A percentile compares a stretch with the other conserved stretches of the same genome.
Conservation (phyloP, 2,888 invertebrate genomes). For the Stramonita haemastoma region DNA sequence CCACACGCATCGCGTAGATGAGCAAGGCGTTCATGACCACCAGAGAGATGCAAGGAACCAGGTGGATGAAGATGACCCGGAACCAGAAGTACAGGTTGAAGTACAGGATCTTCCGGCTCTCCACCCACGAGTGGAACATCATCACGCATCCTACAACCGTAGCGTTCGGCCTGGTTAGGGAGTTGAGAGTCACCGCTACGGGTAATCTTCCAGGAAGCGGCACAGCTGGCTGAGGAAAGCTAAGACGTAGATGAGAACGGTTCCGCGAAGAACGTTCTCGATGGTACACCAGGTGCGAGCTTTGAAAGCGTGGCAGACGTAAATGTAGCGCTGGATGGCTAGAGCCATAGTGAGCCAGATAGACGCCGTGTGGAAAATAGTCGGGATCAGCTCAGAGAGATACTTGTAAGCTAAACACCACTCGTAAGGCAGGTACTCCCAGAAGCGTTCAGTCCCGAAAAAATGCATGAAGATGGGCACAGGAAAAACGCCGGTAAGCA, state of each 20-base stretch:
- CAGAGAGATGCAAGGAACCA: constrained; percentile 91
- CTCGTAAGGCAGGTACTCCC: constrained; percentile 87
- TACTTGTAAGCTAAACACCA: constrained; percentile 85
- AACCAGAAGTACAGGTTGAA: constrained; percentile 87
- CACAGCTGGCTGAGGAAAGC: constrained; percentile 91
- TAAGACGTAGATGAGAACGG: constrained; percentile 86
- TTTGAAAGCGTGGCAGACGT: constrained; percentile 92
- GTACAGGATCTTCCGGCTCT: constrained; percentile 82
- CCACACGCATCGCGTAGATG: constrained; percentile 90
- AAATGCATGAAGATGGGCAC: constrained; percentile 88
- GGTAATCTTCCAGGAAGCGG: constrained; percentile 87
- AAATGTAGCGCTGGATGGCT: constrained; percentile 95
- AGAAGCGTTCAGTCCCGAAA: constrained; percentile 92
- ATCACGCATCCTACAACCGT: constrained; percentile 63
- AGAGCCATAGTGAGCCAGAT: constrained; percentile 94
- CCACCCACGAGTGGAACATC: constrained; percentile 55
- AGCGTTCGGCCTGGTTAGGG: constrained; percentile 53
- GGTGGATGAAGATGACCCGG: constrained; percentile 93
- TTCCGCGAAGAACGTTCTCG: constrained; percentile 89
- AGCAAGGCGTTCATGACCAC: constrained; percentile 92
- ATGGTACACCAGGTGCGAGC: constrained; percentile 85
- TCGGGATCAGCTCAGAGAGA: constrained; percentile 71
- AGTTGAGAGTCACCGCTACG: constrained; percentile 83
- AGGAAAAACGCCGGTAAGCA: constrained; percentile 85
- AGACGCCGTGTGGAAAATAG: constrained; percentile 91